Conservation (phyloP, 53 echinoderm and acorn worm genomes). For the Antedon mediterranea region DNA sequence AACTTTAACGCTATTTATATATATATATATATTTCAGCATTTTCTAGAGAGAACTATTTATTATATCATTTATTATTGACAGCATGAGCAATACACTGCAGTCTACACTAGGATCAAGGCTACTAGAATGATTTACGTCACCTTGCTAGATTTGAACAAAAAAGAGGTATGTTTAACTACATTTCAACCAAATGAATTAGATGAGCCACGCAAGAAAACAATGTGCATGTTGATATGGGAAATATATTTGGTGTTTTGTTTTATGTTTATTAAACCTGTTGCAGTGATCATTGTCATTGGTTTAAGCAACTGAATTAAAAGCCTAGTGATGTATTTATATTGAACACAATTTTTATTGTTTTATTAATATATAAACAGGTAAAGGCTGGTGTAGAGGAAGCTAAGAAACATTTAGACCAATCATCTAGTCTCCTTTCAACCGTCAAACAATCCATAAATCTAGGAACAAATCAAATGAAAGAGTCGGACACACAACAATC, state of each 20-base stretch:
- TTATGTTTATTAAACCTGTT: background rate
- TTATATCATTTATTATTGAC: too few species aligned
- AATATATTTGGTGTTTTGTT: too few species aligned
- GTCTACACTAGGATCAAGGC: slow-evolving; percentile 81
- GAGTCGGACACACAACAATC: background rate
- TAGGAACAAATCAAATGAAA: slow-evolving; percentile 19
- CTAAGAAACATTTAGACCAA: slow-evolving; percentile 46
- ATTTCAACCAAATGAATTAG: too few species aligned
- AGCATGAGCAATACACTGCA: slow-evolving; percentile 81
- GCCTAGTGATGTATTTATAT: too few species aligned
- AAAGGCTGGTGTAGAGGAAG: slow-evolving; percentile 72
- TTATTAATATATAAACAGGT: too few species aligned
- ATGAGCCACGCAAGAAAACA: too few species aligned
- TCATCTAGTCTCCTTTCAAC: slow-evolving; percentile 49
- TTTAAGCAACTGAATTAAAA: background rate
- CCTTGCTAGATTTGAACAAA: slow-evolving; percentile 59
- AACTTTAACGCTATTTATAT: too few species aligned
- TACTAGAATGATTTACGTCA: slow-evolving; percentile 70
- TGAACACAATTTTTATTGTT: too few species aligned
- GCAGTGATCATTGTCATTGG: background rate
- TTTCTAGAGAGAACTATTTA: too few species aligned
- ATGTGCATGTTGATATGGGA: too few species aligned
- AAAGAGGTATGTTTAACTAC: slow-evolving; percentile 73
- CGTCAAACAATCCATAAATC: slow-evolving; percentile 49
- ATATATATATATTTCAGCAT: too few species aligned